These are phyloP conservation scores for Cladorhizidae sp. DNA, from an alignment of 37 sponge, comb jelly and placozoan genomes.

Conservation along the genomic window DNA sequence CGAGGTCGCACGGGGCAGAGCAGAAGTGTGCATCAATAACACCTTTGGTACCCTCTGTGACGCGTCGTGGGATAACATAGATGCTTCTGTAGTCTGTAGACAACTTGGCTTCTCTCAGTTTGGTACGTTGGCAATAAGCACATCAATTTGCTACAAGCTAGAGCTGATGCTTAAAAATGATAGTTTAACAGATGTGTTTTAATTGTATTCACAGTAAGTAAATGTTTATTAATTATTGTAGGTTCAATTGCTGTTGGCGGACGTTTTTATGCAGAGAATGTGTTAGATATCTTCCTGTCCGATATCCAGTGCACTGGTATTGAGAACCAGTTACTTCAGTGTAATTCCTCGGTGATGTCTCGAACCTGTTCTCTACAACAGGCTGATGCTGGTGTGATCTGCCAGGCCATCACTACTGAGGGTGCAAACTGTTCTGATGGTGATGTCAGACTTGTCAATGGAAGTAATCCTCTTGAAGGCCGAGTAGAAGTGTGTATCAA, in stretches of 20 bases:
- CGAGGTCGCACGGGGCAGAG: slow-evolving; percentile 29
- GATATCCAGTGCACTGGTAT: slow-evolving; percentile 13
- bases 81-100: slow-evolving; percentile 51
- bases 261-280: not conserved
- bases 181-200: not conserved
- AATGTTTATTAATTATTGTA: too few species aligned
- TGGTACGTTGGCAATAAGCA: slow-evolving; percentile 21
- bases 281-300: not conserved
- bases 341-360: not conserved
- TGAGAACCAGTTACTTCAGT: not conserved
- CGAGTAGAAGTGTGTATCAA: slow-evolving; percentile 48
- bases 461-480: not conserved
- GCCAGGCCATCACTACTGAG: slow-evolving; percentile 11
- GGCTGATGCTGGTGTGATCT: slow-evolving; percentile 19
- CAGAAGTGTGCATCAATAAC: slow-evolving; percentile 36
- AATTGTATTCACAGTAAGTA: too few species aligned
- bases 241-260: slow-evolving; percentile 19
- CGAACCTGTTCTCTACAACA: not conserved
- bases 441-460: slow-evolving; percentile 30
- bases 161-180: not conserved
- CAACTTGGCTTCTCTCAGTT: slow-evolving; percentile 51
- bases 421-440: slow-evolving; percentile 18
- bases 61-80: slow-evolving; percentile 16
- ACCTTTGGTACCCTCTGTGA: slow-evolving; percentile 31
- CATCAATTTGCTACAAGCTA: not conserved